phyloP scores from a whole-genome alignment of 2,113 vertebrate species.

The Laterallus jamaicensis region DNA sequence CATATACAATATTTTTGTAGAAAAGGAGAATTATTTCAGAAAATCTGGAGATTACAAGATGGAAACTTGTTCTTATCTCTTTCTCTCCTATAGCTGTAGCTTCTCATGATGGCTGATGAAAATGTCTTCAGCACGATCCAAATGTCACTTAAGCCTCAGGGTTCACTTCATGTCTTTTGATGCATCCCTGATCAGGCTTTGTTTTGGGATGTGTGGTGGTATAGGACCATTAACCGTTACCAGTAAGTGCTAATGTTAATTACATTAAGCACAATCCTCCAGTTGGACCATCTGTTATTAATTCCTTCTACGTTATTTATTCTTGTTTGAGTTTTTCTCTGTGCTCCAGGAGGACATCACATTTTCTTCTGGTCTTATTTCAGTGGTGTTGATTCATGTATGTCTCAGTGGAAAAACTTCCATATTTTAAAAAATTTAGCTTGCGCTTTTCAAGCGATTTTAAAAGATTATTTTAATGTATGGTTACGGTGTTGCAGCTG shows the following conservation, averaged over 20 bases:
- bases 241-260: slow-evolving; percentile 52
- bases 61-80: background rate
- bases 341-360: background rate
- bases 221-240: slow-evolving; percentile 29
- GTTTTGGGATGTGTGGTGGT: slow-evolving; percentile 25
- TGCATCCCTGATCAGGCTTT: slow-evolving; percentile 25
- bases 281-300: slow-evolving; percentile 38
- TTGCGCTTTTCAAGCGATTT: background rate
- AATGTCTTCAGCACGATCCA: background rate
- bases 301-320: background rate
- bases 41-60: background rate
- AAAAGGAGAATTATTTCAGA: background rate
- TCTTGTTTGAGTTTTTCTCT: background rate
- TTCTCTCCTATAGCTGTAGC: background rate
- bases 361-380: background rate
- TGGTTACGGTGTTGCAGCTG: background rate
- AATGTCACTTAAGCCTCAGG: background rate
- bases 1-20: background rate
- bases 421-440: background rate
- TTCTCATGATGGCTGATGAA: background rate
- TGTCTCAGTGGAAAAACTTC: background rate
- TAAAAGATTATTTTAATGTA: background rate
- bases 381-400: background rate
- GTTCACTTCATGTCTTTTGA: slow-evolving; percentile 16
- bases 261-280: slow-evolving; percentile 50